Evolutionary conservation across 2,888 invertebrate species (phyloP).

Genomic region (Epirrita christyi): DNA sequence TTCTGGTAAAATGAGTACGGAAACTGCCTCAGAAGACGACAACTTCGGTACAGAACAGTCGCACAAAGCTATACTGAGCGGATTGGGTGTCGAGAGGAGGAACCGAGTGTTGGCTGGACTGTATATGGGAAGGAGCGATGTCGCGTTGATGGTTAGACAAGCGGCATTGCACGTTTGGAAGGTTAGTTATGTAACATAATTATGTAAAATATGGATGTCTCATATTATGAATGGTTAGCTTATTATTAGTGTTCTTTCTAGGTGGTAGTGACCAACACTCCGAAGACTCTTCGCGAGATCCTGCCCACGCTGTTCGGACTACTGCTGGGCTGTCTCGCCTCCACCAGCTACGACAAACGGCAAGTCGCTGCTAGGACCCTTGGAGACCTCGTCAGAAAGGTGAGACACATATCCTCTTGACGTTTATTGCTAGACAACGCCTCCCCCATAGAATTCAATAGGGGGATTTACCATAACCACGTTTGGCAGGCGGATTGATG

Average conservation of each 20-base stretch:
- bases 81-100: constrained; percentile 94
- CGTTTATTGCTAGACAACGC: too few species aligned
- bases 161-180: constrained; percentile 99
- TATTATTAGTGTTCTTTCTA: neutral
- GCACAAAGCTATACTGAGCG: constrained; percentile 94
- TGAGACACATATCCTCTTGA: too few species aligned
- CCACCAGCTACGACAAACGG: constrained; percentile 97
- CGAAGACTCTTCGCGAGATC: constrained; percentile 97
- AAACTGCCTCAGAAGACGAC: constrained; percentile 99
- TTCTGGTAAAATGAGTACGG: constrained; percentile 99
- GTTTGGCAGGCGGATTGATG: too few species aligned
- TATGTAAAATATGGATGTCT: neutral
- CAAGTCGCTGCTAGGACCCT: constrained; percentile 98
- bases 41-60: constrained; percentile 99
- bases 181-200: constrained; percentile 42
- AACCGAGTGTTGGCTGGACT: constrained; percentile 97
- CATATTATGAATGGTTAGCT: too few species aligned
- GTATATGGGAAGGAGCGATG: constrained; percentile 99
- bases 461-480: too few species aligned
- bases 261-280: constrained; percentile 99
- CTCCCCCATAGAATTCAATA: too few species aligned
- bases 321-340: constrained; percentile 96
- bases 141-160: constrained; percentile 98
- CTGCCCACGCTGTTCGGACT: constrained; percentile 96
- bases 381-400: constrained; percentile 97